phyloP scores from a whole-genome alignment of 2,113 vertebrate species.

The Zosterops lateralis region DNA sequence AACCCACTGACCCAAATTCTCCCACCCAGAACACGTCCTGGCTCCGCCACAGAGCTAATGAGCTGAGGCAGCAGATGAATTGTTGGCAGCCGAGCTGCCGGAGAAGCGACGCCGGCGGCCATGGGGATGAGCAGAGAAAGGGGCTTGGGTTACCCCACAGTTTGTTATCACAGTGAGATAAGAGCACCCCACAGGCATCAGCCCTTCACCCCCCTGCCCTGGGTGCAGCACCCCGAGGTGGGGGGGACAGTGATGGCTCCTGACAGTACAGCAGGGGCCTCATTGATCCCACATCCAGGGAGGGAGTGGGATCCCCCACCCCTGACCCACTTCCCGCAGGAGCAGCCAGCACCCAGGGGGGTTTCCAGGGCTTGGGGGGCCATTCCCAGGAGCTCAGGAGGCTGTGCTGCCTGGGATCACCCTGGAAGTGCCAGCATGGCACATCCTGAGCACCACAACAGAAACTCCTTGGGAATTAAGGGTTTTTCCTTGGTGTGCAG shows the following conservation, averaged over 20 bases:
- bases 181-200: neutral
- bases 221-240: fast-evolving
- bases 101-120: neutral
- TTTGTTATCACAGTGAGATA: neutral
- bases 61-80: neutral
- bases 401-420: neutral
- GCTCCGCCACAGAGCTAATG: neutral
- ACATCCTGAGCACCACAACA: neutral
- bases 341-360: neutral
- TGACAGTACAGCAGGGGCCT: slow-evolving; percentile 65
- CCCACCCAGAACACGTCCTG: neutral
- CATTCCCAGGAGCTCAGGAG: neutral
- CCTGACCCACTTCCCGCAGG: slow-evolving; percentile 60
- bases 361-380: fast-evolving
- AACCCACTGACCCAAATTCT: slow-evolving; percentile 16
- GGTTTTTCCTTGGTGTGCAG: neutral
- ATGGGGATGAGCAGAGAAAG: neutral
- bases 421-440: fast-evolving
- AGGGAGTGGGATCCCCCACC: neutral
- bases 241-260: slow-evolving; percentile 28
- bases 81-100: neutral
- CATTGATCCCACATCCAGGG: slow-evolving; percentile 39
- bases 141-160: fast-evolving
- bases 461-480: neutral
- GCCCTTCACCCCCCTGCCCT: too few species aligned